phyloP scores from a whole-genome alignment of 1,140 invertebrate species.

The Drosophila lacteicornis region DNA sequence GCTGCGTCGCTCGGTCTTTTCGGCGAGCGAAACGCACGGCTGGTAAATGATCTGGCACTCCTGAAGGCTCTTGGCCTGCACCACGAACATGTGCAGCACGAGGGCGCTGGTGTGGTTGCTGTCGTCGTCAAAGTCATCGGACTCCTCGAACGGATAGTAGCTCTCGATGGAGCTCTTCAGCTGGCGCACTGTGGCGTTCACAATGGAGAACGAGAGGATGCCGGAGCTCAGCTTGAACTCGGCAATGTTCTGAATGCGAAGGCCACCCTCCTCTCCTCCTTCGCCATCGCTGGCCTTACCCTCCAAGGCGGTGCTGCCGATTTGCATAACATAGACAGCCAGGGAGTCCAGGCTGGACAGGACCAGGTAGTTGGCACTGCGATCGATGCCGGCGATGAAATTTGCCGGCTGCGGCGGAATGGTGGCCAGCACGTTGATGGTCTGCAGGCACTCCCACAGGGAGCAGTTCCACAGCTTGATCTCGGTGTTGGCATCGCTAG shows the following conservation, averaged over 20 bases:
- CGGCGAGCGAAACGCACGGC: conserved; percentile 84
- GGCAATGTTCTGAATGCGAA: conserved; percentile 88
- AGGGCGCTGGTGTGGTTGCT: conserved; percentile 83
- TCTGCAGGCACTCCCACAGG: conserved; percentile 96
- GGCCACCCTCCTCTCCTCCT: conserved; percentile 14
- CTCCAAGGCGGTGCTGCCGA: conserved; percentile 85
- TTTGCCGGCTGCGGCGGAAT: conserved; percentile 66
- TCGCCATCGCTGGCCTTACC: conserved; percentile 43
- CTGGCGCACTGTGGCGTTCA: conserved; percentile 88
- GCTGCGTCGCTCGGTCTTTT: conserved; percentile 61
- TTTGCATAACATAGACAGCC: conserved; percentile 91
- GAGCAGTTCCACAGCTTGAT: conserved; percentile 98
- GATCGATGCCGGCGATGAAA: conserved; percentile 92
- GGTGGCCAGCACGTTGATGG: conserved; percentile 88
- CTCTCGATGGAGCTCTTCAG: conserved; percentile 85
- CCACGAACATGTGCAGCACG: conserved; percentile 91
- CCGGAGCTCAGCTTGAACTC: conserved; percentile 93
- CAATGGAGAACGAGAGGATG: conserved; percentile 93
- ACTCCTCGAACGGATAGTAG: conserved; percentile 83
- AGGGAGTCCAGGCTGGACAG: conserved; percentile 93
- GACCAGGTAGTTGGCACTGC: conserved; percentile 92
- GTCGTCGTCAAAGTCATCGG: conserved; percentile 85
- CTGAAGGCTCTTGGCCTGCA: conserved; percentile 95
- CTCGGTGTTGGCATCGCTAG: conserved; percentile 94
- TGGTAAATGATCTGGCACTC: conserved; percentile 93